A percentile compares a stretch with the other conserved stretches of the same genome.
These are phyloP conservation scores for Psix sp. DNA, from an alignment of 1,140 invertebrate genomes.

Conservation along the genomic window DNA sequence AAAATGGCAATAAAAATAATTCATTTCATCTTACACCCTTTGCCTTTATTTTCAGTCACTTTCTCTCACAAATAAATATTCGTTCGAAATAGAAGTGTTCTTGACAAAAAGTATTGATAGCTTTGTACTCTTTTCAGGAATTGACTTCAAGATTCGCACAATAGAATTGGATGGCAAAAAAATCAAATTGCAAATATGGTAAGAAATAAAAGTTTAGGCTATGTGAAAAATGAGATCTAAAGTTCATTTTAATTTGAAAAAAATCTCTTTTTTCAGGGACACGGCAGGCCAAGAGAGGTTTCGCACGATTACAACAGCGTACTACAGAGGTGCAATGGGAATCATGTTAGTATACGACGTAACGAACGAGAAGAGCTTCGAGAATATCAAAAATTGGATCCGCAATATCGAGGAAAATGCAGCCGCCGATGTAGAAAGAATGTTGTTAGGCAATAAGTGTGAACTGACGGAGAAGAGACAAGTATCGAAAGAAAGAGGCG, in stretches of 20 bases:
- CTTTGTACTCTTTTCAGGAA: constrained; percentile 83
- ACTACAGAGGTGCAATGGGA: constrained; percentile 99
- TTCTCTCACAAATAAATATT: too few species aligned
- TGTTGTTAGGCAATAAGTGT: constrained; percentile 97
- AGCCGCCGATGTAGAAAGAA: constrained; percentile 95
- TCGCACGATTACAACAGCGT: constrained; percentile 98
- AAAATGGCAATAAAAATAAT: too few species aligned
- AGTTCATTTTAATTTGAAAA: too few species aligned
- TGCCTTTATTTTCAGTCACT: too few species aligned
- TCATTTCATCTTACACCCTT: too few species aligned
- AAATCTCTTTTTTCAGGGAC: constrained; percentile 85
- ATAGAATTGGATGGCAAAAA: constrained; percentile 98
- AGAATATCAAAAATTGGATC: constrained; percentile 99
- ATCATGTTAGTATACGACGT: constrained; percentile 99
- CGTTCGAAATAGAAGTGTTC: too few species aligned
- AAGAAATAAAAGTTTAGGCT: too few species aligned
- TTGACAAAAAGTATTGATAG: too few species aligned
- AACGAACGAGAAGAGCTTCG: constrained; percentile 98
- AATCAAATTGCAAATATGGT: constrained; percentile 99
- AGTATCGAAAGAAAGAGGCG: constrained; percentile 84
- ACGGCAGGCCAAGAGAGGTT: constrained; percentile 98
- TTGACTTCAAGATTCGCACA: constrained; percentile 99
- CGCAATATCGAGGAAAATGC: constrained; percentile 98
- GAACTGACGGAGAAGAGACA: constrained; percentile 93
- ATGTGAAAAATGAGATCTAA: too few species aligned